Conservation (phyloP, 2,888 invertebrate species). For the Vesta saturnalis region DNA sequence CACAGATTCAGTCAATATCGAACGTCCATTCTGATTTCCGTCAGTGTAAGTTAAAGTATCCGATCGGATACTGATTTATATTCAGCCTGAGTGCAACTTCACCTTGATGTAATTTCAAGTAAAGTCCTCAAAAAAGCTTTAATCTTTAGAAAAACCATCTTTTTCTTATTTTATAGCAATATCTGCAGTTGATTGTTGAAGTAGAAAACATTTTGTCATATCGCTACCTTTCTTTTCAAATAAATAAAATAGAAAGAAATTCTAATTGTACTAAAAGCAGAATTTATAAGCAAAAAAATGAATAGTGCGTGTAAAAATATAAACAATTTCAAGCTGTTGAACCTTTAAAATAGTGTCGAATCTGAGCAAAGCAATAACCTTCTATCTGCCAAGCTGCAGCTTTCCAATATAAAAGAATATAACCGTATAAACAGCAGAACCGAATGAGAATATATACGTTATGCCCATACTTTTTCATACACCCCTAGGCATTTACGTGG, state of each 20-base stretch:
- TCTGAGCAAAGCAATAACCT: slow-evolving; percentile 48
- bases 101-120: not conserved
- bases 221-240: too few relatives aligned
- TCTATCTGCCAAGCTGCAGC: slow-evolving; percentile 53
- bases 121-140: not conserved
- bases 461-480: slow-evolving; percentile 42
- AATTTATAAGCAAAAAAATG: not conserved
- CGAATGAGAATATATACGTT: slow-evolving; percentile 51
- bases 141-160: not conserved
- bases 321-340: slow-evolving; percentile 19
- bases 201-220: not conserved
- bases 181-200: not conserved
- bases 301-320: not conserved
- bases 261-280: not conserved
- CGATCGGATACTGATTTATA: slow-evolving; percentile 2
- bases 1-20: slow-evolving; percentile 1
- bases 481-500: too few relatives aligned
- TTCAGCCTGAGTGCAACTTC: not conserved
- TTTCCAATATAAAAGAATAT: slow-evolving; percentile 52
- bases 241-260: not conserved
- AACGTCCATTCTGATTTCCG: slow-evolving; percentile 2
- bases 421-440: slow-evolving; percentile 30
- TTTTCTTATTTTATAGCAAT: not conserved
- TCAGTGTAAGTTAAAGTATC: not conserved
- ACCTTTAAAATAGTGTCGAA: slow-evolving; percentile 39